A percentile compares a stretch with the other conserved stretches of the same genome.
Conservation (phyloP, 37 sponge, comb jelly and placozoan species). For the Crambe crambe region DNA sequence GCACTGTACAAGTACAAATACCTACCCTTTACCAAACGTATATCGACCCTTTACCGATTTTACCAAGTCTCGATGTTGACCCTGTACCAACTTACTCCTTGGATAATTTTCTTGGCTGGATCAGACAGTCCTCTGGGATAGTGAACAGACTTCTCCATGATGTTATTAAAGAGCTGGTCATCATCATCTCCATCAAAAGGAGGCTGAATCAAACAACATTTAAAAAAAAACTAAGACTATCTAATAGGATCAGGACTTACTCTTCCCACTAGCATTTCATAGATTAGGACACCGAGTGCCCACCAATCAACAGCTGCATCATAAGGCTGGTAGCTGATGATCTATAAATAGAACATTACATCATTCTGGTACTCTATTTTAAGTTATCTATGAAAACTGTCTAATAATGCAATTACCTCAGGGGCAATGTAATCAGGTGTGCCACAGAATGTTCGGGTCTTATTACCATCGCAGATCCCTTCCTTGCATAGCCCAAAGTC, state of each 20-base stretch:
- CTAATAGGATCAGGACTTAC: slow-evolving; percentile 47
- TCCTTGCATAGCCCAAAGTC: slow-evolving; percentile 99
- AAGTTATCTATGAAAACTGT: too few relatives aligned
- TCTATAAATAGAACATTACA: slow-evolving; percentile 43
- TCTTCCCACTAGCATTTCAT: slow-evolving; percentile 94
- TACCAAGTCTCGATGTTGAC: slow-evolving; percentile 28
- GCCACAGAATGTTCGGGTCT: slow-evolving; percentile 96
- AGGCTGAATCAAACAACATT: slow-evolving; percentile 46
- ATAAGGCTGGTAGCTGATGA: slow-evolving; percentile 91
- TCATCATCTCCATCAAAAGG: slow-evolving; percentile 99
- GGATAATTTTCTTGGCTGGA: slow-evolving; percentile 67
- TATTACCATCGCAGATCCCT: slow-evolving; percentile 72
- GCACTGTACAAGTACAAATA: neutral
- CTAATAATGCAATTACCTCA: slow-evolving; percentile 73
- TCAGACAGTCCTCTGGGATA: slow-evolving; percentile 84
- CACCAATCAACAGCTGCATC: slow-evolving; percentile 97
- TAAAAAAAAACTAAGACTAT: neutral
- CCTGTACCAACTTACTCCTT: slow-evolving; percentile 80
- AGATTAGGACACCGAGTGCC: slow-evolving; percentile 95
- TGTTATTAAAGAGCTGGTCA: slow-evolving; percentile 90
- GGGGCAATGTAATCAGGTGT: slow-evolving; percentile 99
- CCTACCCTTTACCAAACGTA: neutral
- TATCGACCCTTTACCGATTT: slow-evolving; percentile 12
- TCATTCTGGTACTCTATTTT: neutral
- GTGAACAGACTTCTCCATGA: slow-evolving; percentile 80